A percentile compares a stretch with the other conserved stretches of the same genome.
Evolutionary conservation across 2,113 vertebrate species (phyloP).

Genomic region (Hippopotamus amphibius): DNA sequence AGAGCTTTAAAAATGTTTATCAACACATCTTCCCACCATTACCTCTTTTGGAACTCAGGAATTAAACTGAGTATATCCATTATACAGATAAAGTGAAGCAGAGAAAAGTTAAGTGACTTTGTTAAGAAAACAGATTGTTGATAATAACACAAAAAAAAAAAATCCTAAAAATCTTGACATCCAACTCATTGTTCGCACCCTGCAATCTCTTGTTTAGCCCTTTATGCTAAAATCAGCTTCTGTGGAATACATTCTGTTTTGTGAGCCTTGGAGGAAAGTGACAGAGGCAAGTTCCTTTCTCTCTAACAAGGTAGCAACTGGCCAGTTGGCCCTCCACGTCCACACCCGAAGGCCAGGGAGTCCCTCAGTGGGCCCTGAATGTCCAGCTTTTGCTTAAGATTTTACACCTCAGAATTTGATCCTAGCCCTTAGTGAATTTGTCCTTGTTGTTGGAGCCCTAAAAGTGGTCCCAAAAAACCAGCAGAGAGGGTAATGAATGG

Average conservation of each 20-base stretch:
- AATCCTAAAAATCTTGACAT: not conserved
- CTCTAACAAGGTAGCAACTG: not conserved
- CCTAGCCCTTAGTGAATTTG: conserved; percentile 11
- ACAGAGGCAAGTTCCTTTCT: not conserved
- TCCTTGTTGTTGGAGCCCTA: not conserved
- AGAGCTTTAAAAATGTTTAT: conserved; percentile 32
- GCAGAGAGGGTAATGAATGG: not conserved
- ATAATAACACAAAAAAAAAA: not conserved
- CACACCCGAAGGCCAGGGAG: not conserved
- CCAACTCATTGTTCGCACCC: not conserved
- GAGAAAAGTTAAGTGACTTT: conserved; percentile 15
- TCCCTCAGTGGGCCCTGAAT: not conserved
- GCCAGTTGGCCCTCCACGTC: accelerated
- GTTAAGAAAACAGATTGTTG: conserved; percentile 2
- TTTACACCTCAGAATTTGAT: not conserved
- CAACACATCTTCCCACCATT: not conserved
- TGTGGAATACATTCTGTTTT: not conserved
- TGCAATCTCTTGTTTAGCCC: not conserved
- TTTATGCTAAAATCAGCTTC: not conserved
- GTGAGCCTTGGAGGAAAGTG: not conserved
- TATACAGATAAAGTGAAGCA: not conserved
- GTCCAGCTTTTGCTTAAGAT: not conserved
- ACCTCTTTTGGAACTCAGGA: not conserved
- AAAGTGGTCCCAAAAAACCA: not conserved
- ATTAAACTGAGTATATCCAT: not conserved